Evolutionary conservation across 2,888 invertebrate species (phyloP), one percentile per base, ranked within the genome.

Genomic region (Tinea trinotella): DNA sequence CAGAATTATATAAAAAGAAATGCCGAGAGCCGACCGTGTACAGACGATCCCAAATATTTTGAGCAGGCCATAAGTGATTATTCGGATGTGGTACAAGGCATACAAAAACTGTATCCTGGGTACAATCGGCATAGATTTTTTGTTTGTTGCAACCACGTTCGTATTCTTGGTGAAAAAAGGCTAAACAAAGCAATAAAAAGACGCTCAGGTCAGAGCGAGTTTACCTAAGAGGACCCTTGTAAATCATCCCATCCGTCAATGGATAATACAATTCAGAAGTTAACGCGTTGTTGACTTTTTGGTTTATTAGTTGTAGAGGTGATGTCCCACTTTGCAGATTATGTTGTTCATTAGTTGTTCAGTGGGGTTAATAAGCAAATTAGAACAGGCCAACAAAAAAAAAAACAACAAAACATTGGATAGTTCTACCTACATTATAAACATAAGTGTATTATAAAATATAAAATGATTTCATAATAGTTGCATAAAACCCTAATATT

Each of bases 211-310:
- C 79, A 80, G 70, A 61, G 71, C 71, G 66, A 76, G 81, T 82
- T 83, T 84, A 83, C 85, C 85, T 81, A 84, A 84, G 79, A 81
- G 80, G 83, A 75, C 80, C 85, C 85, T 83, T 84, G 83, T 84
- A 85, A 84, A 84, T 84, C 85, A 84, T 84, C 81, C 74, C 71
- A 74, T 71, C 71, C 64, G 68, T 65, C 73, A 73, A 76, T 79
- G 80, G 82, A 83, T 82, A 76, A 72, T 50, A 20, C 50, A 71
- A 66, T 66, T 67, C 70, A 71, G 74, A 72, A 68, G 70, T 74
- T 67, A 53, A 69, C 79, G 75, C 76, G 72, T 68, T 81, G 81
- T 84, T 83, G 82, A 83, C 82, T 83, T 64, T 71, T 71, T 69
- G 79, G 76, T 80, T 84, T 84, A 82, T 83, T 79, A 67, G 77